Base-by-base conservation (phyloP, 2,888 invertebrate species). In the Aporophyla lueneburgensis region DNA sequence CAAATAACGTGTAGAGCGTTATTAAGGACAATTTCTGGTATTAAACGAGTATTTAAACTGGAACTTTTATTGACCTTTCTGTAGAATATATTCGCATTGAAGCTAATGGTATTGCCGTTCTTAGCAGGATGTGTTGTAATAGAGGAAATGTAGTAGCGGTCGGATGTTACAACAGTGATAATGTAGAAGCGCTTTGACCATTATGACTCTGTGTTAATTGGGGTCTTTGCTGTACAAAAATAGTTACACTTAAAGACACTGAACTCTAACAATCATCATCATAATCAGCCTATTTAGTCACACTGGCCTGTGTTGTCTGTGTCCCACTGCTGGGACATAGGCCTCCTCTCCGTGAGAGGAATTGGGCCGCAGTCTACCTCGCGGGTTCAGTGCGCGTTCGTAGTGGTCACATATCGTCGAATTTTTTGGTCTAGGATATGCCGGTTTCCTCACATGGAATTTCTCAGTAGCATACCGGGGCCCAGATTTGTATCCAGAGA, bases 61-160 rank as follows among this genome's bases (percentile, higher is more conserved):
- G 21, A 21, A 56, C 40, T 56, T 56, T n/a, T 24, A 62, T 56
- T 7, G 9, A 19, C 1, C 14, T 46, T 19, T 33, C 73, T 14
- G n/a, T 21, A 56, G 43, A 73, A 72, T 54, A 9, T 7, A 33
- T n/a, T n/a, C 14, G 33, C 46, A 72, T 56, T 46, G 16, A 46
- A 12, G 27, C 46, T 72, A 73, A 72, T 74, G 6, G 14, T 6
- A 2, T 74, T n/a, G 54, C 14, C 16, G 21, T 54, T 27, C 33
- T 33, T 72, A 56, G 54, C 33, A 73, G 33, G 2, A 56, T n/a
- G 14, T 56, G 27, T 54, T n/a, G 54, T n/a, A 33, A 33, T 59
- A 12, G 54, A 19, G 1, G 19, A 76, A 24, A 33, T 6, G 14
- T 33, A 19, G 19, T 24, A 40, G 16, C 2, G 5, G 6, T 62